Evolutionary conservation across 2,797 vertebrate species (phyloP).

Genomic region (Spinus pinus): DNA sequence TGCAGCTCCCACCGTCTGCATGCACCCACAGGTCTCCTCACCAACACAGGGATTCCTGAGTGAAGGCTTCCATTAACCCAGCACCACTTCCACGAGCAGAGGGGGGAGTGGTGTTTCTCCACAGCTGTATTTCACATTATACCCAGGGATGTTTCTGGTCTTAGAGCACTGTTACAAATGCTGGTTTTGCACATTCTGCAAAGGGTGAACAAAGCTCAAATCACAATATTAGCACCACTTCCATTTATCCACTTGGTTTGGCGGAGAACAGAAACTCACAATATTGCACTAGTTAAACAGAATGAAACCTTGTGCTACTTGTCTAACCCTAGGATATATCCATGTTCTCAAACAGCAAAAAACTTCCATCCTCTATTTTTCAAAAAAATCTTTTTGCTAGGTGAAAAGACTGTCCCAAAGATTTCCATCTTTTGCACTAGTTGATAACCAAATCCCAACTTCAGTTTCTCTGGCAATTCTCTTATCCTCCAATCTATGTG

Average conservation of each 20-base stretch:
- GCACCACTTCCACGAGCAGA: background rate
- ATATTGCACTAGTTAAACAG: background rate
- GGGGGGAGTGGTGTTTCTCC: background rate
- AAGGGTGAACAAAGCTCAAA: background rate
- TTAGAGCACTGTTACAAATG: background rate
- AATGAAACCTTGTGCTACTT: background rate
- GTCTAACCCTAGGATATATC: background rate
- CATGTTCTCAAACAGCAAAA: background rate
- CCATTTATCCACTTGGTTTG: background rate
- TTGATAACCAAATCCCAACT: background rate
- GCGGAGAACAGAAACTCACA: background rate
- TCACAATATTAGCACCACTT: background rate
- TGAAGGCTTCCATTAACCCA: background rate
- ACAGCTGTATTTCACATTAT: fast-evolving
- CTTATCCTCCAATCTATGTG: background rate
- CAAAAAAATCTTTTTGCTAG: background rate
- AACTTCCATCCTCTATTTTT: background rate
- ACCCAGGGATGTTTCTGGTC: background rate
- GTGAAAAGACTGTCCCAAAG: background rate
- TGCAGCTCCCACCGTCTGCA: fast-evolving
- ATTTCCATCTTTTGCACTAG: background rate
- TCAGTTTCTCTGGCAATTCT: background rate
- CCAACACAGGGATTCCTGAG: background rate
- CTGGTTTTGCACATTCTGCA: background rate
- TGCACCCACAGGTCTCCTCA: background rate